Evolutionary conservation across 2,113 vertebrate genomes (phyloP).

Genomic region (Lasiurus cinereus): DNA sequence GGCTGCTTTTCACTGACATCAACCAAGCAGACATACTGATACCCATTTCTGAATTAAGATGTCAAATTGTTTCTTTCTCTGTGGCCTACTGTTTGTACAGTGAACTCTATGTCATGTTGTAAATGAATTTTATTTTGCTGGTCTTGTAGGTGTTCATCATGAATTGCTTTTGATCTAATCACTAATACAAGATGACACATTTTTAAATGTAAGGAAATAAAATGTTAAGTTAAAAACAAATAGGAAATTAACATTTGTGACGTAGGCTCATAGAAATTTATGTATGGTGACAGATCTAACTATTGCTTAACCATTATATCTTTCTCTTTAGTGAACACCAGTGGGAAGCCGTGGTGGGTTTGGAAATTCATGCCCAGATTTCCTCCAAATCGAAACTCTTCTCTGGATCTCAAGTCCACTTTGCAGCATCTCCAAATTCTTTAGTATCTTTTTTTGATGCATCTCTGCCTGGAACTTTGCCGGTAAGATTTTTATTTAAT

Average conservation of each 20-base stretch:
- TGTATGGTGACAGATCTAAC: neutral
- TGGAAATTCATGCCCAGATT: slow-evolving; percentile 98
- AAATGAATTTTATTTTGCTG: slow-evolving; percentile 51
- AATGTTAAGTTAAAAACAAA: slow-evolving; percentile 56
- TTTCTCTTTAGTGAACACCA: slow-evolving; percentile 86
- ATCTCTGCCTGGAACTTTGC: slow-evolving; percentile 97
- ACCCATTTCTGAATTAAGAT: slow-evolving; percentile 77
- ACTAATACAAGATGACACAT: slow-evolving; percentile 11
- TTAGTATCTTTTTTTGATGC: slow-evolving; percentile 98
- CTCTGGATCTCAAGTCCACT: slow-evolving; percentile 93
- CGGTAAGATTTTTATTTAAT: slow-evolving; percentile 89
- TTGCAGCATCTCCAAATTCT: slow-evolving; percentile 96
- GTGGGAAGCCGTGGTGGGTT: slow-evolving; percentile 94
- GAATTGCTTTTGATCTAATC: slow-evolving; percentile 51
- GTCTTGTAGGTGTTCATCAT: slow-evolving; percentile 35
- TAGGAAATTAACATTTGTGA: slow-evolving; percentile 41
- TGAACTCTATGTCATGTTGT: neutral
- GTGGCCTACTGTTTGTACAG: neutral
- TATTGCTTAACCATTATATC: slow-evolving; percentile 52
- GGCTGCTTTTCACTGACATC: slow-evolving; percentile 80
- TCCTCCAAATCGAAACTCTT: slow-evolving; percentile 96
- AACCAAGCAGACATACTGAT: slow-evolving; percentile 81
- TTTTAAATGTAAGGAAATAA: slow-evolving; percentile 45
- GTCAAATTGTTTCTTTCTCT: slow-evolving; percentile 62
- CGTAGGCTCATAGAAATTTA: slow-evolving; percentile 43